Conservation (phyloP, 1,140 invertebrate genomes). For the Wasmannia auropunctata region DNA sequence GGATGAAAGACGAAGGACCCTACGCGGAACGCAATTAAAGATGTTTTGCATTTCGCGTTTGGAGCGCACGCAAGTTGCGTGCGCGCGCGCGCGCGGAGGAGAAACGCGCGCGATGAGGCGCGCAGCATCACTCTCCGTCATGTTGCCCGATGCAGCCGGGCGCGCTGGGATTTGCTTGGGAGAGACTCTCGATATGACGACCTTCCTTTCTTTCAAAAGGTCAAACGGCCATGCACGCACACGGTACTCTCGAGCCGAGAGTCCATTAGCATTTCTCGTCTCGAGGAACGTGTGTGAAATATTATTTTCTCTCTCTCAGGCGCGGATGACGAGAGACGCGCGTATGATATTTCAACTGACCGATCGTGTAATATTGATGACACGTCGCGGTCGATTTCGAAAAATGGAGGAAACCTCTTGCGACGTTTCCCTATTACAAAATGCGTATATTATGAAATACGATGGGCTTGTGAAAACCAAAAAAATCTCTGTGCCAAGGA, state of each 20-base stretch:
- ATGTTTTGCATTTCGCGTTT: not conserved
- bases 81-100: slow-evolving; percentile 2
- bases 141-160: slow-evolving; percentile 42
- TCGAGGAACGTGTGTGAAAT: slow-evolving; percentile 29
- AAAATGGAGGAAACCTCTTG: slow-evolving; percentile 10
- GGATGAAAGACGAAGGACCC: not conserved
- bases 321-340: not conserved
- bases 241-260: slow-evolving; percentile 41
- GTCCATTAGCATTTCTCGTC: slow-evolving; percentile 67
- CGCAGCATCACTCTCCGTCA: slow-evolving; percentile 21
- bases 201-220: slow-evolving; percentile 77
- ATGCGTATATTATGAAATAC: not conserved
- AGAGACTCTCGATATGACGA: slow-evolving; percentile 45
- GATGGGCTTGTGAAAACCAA: not conserved
- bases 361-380: slow-evolving; percentile 20
- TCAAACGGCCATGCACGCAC: slow-evolving; percentile 69
- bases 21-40: slow-evolving; percentile 4
- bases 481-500: not conserved
- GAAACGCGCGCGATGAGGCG: too few species aligned
- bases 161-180: slow-evolving; percentile 23
- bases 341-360: slow-evolving; percentile 27
- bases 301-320: slow-evolving; percentile 30
- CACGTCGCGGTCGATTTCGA: not conserved
- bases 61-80: not conserved
- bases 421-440: not conserved